A percentile compares a stretch with the other conserved stretches of the same genome.
These are phyloP conservation scores for Nasonia oneida DNA, from an alignment of 2,888 invertebrate species.

Conservation along the genomic window DNA sequence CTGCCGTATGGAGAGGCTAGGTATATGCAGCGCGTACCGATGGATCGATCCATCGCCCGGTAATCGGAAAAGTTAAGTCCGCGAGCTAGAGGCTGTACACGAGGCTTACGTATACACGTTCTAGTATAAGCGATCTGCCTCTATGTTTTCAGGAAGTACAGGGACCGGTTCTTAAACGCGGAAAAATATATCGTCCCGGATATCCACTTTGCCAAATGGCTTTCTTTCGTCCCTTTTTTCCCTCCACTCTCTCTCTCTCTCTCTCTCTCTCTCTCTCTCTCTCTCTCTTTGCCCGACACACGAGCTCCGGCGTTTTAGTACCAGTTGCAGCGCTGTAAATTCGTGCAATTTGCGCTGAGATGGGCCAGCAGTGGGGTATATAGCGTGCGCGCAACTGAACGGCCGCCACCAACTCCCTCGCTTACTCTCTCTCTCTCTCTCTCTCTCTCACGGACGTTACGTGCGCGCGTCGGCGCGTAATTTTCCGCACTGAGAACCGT, in stretches of 20 bases:
- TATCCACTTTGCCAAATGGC: slow-evolving; percentile 58
- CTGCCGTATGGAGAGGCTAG: slow-evolving; percentile 35
- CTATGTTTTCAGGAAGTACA: background rate
- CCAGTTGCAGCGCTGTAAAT: slow-evolving; percentile 45
- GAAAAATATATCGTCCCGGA: slow-evolving; percentile 51
- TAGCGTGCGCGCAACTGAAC: slow-evolving; percentile 9
- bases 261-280: slow-evolving; percentile 21
- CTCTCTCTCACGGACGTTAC: background rate
- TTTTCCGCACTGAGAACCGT: slow-evolving; percentile 1
- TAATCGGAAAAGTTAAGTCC: slow-evolving; percentile 62
- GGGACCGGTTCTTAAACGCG: slow-evolving; percentile 35
- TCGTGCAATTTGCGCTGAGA: background rate
- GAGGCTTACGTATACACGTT: background rate
- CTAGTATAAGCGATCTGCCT: background rate
- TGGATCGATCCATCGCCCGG: slow-evolving; percentile 48
- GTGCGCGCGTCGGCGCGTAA: slow-evolving; percentile 10
- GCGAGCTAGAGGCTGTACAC: background rate
- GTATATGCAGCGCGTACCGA: slow-evolving; percentile 34
- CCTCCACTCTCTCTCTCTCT: background rate
- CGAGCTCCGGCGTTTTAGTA: slow-evolving; percentile 6
- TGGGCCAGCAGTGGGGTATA: background rate
- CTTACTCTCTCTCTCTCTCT: too few relatives aligned
- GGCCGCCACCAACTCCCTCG: background rate
- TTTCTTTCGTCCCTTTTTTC: slow-evolving; percentile 25
- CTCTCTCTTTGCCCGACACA: background rate